phyloP scores from a whole-genome alignment of 2,113 vertebrate species.

The Lampris megalopsis region DNA sequence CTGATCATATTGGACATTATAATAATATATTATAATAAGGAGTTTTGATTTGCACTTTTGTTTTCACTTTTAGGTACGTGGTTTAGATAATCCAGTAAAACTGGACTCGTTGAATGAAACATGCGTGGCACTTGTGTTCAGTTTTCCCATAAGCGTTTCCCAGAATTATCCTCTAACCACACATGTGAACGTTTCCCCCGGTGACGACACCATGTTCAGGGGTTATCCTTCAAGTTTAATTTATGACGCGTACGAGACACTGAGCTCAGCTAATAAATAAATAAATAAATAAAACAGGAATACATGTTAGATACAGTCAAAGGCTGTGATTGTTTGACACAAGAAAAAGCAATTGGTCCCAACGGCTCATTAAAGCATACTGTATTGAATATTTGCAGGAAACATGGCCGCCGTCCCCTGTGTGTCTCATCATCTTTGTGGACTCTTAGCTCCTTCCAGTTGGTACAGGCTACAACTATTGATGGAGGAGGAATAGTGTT shows the following conservation, averaged over 20 bases:
- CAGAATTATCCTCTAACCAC: too few relatives aligned
- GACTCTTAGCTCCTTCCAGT: conserved; percentile 24
- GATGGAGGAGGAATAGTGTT: conserved; percentile 36
- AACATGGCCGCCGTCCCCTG: not conserved
- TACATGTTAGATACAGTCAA: not conserved
- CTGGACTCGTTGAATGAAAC: too few relatives aligned
- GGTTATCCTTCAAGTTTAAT: too few relatives aligned
- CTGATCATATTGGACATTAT: too few relatives aligned
- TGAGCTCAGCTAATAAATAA: not conserved
- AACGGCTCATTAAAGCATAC: not conserved
- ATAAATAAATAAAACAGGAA: not conserved
- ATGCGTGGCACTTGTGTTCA: too few relatives aligned
- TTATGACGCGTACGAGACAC: not conserved
- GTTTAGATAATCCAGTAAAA: too few relatives aligned
- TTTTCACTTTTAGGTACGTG: too few relatives aligned
- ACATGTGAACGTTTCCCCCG: too few relatives aligned
- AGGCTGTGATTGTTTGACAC: not conserved
- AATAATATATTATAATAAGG: too few relatives aligned
- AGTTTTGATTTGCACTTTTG: too few relatives aligned
- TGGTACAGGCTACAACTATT: conserved; percentile 23
- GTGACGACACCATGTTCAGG: too few relatives aligned
- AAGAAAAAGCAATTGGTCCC: not conserved
- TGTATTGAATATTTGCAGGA: conserved; percentile 4
- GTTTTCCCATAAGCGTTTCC: too few relatives aligned
- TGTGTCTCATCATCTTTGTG: conserved; percentile 15